Evolutionary conservation across 2,888 invertebrate species (phyloP).

Genomic region (Ornithoptera alexandrae): DNA sequence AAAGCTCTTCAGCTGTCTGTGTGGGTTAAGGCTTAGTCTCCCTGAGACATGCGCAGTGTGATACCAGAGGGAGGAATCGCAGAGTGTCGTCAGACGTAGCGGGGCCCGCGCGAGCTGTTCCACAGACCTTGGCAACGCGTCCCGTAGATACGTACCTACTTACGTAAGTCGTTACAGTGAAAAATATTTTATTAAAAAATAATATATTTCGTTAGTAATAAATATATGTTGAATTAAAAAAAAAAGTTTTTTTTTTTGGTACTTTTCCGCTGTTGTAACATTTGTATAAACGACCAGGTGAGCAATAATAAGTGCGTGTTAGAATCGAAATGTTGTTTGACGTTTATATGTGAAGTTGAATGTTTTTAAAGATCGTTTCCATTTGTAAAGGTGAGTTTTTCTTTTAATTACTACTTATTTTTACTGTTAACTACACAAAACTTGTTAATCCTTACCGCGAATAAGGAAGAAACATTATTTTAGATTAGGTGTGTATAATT

Average conservation of each 20-base stretch:
- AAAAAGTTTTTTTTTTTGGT: conserved; percentile 6
- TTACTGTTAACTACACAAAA: background rate
- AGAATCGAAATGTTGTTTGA: conserved; percentile 47
- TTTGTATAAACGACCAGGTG: conserved; percentile 34
- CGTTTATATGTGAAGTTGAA: conserved; percentile 39
- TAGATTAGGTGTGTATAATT: background rate
- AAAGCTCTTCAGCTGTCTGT: conserved; percentile 55
- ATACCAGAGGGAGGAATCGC: conserved; percentile 41
- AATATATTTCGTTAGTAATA: background rate
- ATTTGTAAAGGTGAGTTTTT: conserved; percentile 6
- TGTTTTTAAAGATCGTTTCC: conserved; percentile 1
- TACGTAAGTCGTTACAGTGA: conserved; percentile 60
- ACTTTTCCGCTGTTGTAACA: conserved; percentile 12
- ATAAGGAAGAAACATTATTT: background rate
- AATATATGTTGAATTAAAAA: background rate
- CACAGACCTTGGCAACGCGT: conserved; percentile 32
- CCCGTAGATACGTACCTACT: conserved; percentile 46
- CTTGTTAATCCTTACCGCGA: background rate
- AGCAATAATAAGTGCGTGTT: conserved; percentile 51
- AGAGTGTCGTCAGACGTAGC: conserved; percentile 62
- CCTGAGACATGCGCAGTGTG: conserved; percentile 70
- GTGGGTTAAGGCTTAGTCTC: conserved; percentile 66
- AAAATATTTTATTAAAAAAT: conserved; percentile 13
- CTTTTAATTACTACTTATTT: conserved; percentile 33
- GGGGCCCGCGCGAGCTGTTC: conserved; percentile 45